Evolutionary conservation across 2,797 vertebrate genomes (phyloP).

Genomic region (Melanotaenia nigrans): DNA sequence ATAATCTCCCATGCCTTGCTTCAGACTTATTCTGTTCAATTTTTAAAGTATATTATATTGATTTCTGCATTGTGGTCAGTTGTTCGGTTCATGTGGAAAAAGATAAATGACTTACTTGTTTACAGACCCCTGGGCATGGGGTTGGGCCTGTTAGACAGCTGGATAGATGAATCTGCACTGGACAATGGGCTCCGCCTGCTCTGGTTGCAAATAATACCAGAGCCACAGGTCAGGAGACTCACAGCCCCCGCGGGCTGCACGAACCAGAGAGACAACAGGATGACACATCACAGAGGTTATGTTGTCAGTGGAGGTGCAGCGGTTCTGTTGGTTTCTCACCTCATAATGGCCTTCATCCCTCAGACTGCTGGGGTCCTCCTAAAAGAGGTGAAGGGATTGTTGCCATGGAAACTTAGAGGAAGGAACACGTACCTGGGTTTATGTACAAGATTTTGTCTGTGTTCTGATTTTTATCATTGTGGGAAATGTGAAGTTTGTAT

Average conservation of each 20-base stretch:
- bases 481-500: neutral
- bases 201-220: slow-evolving; percentile 43
- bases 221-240: slow-evolving; percentile 22
- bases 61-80: slow-evolving; percentile 10
- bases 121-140: slow-evolving; percentile 24
- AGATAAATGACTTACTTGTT: slow-evolving; percentile 18
- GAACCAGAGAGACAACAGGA: slow-evolving; percentile 26
- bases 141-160: slow-evolving; percentile 17
- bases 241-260: slow-evolving; percentile 18
- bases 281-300: slow-evolving; percentile 26
- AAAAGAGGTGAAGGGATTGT: slow-evolving; percentile 62
- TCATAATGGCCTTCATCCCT: slow-evolving; percentile 70
- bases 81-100: slow-evolving; percentile 19
- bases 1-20: neutral
- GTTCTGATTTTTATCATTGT: neutral
- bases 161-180: slow-evolving; percentile 47
- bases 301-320: slow-evolving; percentile 16
- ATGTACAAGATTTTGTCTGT: slow-evolving; percentile 21
- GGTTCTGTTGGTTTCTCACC: slow-evolving; percentile 46
- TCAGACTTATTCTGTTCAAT: neutral
- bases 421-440: slow-evolving; percentile 51
- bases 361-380: slow-evolving; percentile 67
- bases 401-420: slow-evolving; percentile 64
- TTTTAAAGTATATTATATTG: slow-evolving; percentile 14
- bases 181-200: slow-evolving; percentile 42